A percentile compares a stretch with the other conserved stretches of the same genome.
Conservation (phyloP, 2,113 vertebrate species). For the Pluvialis apricaria region DNA sequence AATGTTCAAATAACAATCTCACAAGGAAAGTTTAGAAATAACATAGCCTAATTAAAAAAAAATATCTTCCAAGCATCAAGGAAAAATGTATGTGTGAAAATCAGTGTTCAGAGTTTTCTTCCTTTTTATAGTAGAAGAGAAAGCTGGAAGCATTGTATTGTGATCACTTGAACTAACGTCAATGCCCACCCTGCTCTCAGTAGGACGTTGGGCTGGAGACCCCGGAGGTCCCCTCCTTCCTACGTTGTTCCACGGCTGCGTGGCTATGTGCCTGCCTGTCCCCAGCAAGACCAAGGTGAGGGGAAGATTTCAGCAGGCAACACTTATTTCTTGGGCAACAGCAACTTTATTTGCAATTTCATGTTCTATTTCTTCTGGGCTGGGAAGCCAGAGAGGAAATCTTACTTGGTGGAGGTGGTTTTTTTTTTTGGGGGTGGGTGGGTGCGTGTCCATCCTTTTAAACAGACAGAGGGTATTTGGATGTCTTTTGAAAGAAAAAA, state of each 20-base stretch:
- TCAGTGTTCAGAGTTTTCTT: neutral
- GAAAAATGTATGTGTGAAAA: neutral
- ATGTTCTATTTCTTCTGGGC: neutral
- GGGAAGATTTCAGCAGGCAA: neutral
- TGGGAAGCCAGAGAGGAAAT: neutral
- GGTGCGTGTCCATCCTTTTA: neutral
- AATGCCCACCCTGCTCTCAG: neutral
- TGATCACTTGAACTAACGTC: fast-evolving
- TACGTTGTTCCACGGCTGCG: fast-evolving
- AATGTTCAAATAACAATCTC: neutral
- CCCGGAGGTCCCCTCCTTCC: neutral
- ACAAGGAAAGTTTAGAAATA: neutral
- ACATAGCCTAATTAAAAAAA: neutral
- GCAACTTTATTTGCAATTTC: no score
- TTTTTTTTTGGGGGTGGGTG: no score
- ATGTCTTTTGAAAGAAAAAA: neutral
- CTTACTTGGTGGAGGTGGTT: neutral
- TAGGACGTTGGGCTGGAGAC: fast-evolving
- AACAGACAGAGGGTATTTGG: neutral
- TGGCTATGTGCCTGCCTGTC: fast-evolving
- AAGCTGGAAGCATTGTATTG: neutral
- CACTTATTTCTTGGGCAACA: neutral
- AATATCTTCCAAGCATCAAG: neutral
- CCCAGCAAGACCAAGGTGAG: neutral
- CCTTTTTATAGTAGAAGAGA: neutral